Percentiles rank a stretch among this genome's conserved stretches.
Evolutionary conservation across 2,797 vertebrate genomes (phyloP).

Genomic region (Sebastolobus alascanus): DNA sequence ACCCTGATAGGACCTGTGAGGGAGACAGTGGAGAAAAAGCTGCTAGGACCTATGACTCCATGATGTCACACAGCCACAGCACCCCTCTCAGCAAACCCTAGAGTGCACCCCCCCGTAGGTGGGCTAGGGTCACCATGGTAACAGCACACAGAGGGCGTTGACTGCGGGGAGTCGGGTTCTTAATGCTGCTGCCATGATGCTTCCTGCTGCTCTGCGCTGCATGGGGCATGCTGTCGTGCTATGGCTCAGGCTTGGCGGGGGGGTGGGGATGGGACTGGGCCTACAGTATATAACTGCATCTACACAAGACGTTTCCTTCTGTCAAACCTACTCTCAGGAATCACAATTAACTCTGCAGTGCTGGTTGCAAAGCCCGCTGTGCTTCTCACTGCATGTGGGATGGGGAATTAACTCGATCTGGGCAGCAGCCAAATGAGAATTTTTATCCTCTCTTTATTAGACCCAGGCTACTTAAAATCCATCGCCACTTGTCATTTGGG

Average conservation of each 20-base stretch:
- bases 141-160: conserved; percentile 52
- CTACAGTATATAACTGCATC: not conserved
- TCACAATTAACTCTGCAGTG: conserved; percentile 49
- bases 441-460: conserved; percentile 43
- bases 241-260: conserved; percentile 10
- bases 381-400: conserved; percentile 45
- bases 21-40: conserved; percentile 62
- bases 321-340: conserved; percentile 42
- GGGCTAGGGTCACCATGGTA: conserved; percentile 79
- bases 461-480: conserved; percentile 20
- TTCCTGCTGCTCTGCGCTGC: conserved; percentile 56
- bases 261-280: not conserved
- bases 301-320: conserved; percentile 21
- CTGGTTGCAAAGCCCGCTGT: conserved; percentile 46
- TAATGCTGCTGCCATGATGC: conserved; percentile 48
- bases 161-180: conserved; percentile 44
- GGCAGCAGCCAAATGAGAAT: conserved; percentile 24
- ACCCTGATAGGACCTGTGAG: conserved; percentile 61
- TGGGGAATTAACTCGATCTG: conserved; percentile 44
- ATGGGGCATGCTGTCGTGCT: conserved; percentile 48
- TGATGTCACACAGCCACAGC: conserved; percentile 86
- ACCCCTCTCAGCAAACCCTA: conserved; percentile 88
- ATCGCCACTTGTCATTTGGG: not conserved
- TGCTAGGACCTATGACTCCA: conserved; percentile 85
- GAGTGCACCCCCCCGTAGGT: conserved; percentile 71